phyloP scores from a whole-genome alignment of 1,140 invertebrate species.

The Oscheius sp. region DNA sequence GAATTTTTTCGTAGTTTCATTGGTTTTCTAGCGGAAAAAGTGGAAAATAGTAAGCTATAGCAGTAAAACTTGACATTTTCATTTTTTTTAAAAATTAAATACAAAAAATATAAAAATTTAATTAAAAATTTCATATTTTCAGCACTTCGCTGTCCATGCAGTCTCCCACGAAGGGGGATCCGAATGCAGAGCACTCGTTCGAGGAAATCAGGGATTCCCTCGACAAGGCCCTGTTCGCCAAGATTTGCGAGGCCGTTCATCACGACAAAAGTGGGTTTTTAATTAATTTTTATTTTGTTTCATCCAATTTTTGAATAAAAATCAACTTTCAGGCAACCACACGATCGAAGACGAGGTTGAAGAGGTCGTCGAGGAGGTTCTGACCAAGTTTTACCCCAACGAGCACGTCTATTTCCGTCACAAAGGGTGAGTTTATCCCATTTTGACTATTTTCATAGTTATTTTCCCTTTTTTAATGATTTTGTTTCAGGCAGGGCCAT shows the following conservation, averaged over 20 bases:
- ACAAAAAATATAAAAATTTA: not conserved
- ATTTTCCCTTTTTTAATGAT: not conserved
- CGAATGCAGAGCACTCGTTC: not conserved
- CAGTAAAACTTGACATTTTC: not conserved
- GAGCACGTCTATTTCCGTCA: not conserved
- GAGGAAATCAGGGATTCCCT: not conserved
- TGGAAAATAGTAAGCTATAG: no score
- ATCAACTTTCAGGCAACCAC: not conserved
- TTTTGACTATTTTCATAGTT: not conserved
- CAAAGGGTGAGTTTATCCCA: not conserved
- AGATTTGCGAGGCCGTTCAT: slow-evolving; percentile 4
- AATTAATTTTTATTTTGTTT: not conserved
- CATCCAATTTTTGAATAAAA: not conserved
- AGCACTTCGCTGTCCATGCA: not conserved
- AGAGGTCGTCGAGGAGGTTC: not conserved
- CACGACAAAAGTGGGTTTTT: not conserved
- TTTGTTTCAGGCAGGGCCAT: not conserved
- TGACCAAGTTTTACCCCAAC: not conserved
- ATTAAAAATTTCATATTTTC: not conserved
- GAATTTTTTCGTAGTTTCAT: no score
- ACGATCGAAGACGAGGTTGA: not conserved
- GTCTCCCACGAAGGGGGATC: not conserved
- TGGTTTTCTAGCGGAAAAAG: no score
- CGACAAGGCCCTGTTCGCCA: not conserved
- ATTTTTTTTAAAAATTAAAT: not conserved